These are phyloP conservation scores for Dicaeum eximium DNA, from an alignment of 2,113 vertebrate genomes.

Conservation along the genomic window DNA sequence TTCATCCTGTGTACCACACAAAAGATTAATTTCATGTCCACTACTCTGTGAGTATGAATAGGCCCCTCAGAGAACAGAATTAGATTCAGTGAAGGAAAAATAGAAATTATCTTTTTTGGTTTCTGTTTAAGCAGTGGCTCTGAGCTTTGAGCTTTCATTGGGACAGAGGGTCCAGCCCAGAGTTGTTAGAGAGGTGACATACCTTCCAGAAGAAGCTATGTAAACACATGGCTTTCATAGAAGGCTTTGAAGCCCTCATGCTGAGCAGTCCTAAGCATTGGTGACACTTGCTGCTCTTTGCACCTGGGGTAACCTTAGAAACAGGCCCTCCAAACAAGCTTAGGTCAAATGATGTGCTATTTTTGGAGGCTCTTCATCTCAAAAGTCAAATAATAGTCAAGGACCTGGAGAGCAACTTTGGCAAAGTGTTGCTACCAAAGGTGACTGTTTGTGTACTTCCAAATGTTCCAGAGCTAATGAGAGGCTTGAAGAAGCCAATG, in stretches of 20 bases:
- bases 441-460: not conserved
- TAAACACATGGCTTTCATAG: not conserved
- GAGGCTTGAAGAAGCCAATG: conserved; percentile 77
- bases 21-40: not conserved
- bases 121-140: not conserved
- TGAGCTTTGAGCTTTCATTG: not conserved
- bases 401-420: not conserved
- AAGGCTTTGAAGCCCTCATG: not conserved
- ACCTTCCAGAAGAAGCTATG: not conserved
- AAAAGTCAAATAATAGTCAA: not conserved
- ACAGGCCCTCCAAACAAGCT: not conserved
- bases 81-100: not conserved
- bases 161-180: not conserved
- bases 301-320: not conserved
- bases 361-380: not conserved
- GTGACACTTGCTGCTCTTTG: not conserved
- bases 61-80: not conserved
- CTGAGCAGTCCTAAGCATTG: not conserved
- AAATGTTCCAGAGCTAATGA: conserved; percentile 76
- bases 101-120: not conserved
- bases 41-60: not conserved
- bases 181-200: accelerated
- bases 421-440: not conserved
- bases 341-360: not conserved
- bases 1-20: not conserved